Evolutionary conservation across 2,797 vertebrate species (phyloP).

Genomic region (Characodon lateralis): DNA sequence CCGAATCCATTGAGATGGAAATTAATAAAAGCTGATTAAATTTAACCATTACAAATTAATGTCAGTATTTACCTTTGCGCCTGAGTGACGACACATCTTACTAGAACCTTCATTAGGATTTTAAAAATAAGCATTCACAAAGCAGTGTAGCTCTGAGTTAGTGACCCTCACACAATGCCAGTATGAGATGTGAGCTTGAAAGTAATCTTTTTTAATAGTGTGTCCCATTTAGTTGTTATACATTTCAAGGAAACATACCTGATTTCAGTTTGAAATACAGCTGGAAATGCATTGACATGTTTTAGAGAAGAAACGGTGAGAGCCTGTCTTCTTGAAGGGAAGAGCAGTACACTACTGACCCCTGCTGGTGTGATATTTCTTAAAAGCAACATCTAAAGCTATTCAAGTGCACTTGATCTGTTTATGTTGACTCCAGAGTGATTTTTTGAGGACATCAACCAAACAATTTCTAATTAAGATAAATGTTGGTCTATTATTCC

Average conservation of each 20-base stretch:
- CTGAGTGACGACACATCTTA: conserved; percentile 42
- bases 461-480: neutral
- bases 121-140: conserved; percentile 37
- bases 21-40: conserved; percentile 65
- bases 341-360: conserved; percentile 72
- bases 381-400: neutral
- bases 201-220: conserved; percentile 37
- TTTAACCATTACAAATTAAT: conserved; percentile 54
- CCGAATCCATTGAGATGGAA: conserved; percentile 55
- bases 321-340: neutral
- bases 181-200: conserved; percentile 29
- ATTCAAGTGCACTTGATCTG: neutral
- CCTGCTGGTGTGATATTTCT: conserved; percentile 62
- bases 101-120: conserved; percentile 52
- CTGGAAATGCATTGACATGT: conserved; percentile 1
- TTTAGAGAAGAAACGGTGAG: conserved; percentile 20
- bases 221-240: neutral
- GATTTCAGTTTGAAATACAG: neutral
- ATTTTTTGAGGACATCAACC: neutral
- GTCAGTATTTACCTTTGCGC: conserved; percentile 45
- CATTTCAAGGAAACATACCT: neutral
- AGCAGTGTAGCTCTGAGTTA: conserved; percentile 35
- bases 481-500: neutral
- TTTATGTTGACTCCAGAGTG: neutral
- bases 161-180: conserved; percentile 45